These are phyloP conservation scores for Scaeva pyrastri DNA, from an alignment of 2,888 invertebrate species.

Conservation along the genomic window DNA sequence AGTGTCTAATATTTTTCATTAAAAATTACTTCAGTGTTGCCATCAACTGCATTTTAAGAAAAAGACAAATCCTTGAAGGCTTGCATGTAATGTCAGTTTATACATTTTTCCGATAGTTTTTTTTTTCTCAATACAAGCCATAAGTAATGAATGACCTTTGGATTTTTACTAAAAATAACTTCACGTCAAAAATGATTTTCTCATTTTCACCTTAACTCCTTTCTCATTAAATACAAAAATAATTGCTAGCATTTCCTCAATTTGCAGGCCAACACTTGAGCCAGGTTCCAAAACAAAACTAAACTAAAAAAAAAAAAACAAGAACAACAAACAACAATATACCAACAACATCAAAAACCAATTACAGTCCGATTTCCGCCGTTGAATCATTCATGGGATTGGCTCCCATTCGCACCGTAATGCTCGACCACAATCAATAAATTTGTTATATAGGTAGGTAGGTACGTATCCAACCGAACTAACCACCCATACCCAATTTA, in stretches of 20 bases:
- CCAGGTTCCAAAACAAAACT: neutral
- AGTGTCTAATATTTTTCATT: too few relatives aligned
- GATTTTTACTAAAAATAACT: neutral
- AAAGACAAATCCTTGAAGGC: too few relatives aligned
- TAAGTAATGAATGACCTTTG: too few relatives aligned
- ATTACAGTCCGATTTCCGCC: constrained; percentile 30
- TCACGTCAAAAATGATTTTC: neutral
- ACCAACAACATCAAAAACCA: constrained; percentile 25
- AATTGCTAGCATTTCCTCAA: constrained; percentile 16
- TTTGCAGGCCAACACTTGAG: neutral
- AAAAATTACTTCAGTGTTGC: too few relatives aligned
- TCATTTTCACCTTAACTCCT: neutral
- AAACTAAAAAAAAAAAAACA: neutral
- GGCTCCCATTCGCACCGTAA: constrained; percentile 34
- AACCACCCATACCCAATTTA: constrained; percentile 55
- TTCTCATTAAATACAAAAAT: neutral
- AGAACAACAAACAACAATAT: neutral
- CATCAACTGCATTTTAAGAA: too few relatives aligned
- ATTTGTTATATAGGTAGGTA: too few relatives aligned
- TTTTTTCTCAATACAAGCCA: too few relatives aligned
- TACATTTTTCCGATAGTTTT: too few relatives aligned
- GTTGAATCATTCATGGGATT: constrained; percentile 51
- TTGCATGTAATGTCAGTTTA: too few relatives aligned
- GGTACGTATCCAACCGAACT: constrained; percentile 47
- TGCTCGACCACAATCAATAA: constrained; percentile 51